Conservation (phyloP, 2,797 vertebrate species). For the Mormyrus proboscirostris region DNA sequence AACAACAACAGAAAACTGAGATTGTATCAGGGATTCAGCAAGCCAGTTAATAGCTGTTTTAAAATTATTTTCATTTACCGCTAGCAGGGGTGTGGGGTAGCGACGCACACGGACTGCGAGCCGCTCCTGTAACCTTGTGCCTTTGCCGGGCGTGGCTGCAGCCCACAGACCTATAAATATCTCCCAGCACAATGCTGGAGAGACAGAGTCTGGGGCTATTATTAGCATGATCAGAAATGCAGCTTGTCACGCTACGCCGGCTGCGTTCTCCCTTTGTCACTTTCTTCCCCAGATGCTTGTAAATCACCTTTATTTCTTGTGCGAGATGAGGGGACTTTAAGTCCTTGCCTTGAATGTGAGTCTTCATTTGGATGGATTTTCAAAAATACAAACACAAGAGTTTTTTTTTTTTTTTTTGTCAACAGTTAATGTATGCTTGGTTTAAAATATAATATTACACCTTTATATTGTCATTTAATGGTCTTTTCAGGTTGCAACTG, state of each 20-base stretch:
- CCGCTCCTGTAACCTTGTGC: conserved; percentile 38
- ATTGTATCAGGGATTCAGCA: not conserved
- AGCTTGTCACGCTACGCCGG: conserved; percentile 37
- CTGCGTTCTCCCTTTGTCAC: conserved; percentile 22
- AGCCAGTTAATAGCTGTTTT: not conserved
- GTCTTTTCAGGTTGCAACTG: not conserved
- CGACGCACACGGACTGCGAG: not conserved
- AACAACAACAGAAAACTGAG: not conserved
- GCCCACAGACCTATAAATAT: conserved; percentile 43
- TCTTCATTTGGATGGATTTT: conserved; percentile 3
- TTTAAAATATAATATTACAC: not conserved
- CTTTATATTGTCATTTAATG: not conserved
- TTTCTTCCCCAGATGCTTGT: conserved; percentile 14
- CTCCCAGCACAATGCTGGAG: conserved; percentile 24
- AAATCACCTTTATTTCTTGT: not conserved
- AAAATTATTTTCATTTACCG: not conserved
- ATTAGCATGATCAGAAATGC: conserved; percentile 41
- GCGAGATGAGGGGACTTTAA: not conserved
- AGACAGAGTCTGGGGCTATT: conserved; percentile 34
- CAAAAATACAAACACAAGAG: not conserved
- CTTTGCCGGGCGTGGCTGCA: conserved; percentile 28
- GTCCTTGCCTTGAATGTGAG: not conserved
- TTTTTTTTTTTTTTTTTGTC: not conserved
- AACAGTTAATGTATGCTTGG: not conserved
- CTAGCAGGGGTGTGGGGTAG: not conserved